A percentile compares a stretch with the other conserved stretches of the same genome.
phyloP scores from a whole-genome alignment of 2,113 vertebrate species.

The Prinia subflava region DNA sequence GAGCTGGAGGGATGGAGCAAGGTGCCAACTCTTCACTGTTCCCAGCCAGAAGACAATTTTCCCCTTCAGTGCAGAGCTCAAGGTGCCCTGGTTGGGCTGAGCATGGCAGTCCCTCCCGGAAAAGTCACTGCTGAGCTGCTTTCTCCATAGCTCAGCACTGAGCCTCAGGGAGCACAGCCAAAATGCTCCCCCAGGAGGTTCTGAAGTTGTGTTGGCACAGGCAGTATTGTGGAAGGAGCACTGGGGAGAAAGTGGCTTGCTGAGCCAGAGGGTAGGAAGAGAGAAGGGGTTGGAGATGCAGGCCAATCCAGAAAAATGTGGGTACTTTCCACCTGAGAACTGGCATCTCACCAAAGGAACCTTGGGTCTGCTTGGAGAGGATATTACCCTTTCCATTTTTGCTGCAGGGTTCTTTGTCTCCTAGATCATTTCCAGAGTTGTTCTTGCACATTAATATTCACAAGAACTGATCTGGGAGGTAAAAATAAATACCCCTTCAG shows the following conservation, averaged over 20 bases:
- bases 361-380: not conserved
- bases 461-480: not conserved
- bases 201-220: not conserved
- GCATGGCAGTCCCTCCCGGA: not conserved
- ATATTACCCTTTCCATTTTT: not conserved
- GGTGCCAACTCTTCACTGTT: accelerated
- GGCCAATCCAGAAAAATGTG: not conserved
- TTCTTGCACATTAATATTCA: not conserved
- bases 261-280: constrained; percentile 26
- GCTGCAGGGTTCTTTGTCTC: constrained; percentile 9
- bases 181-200: not conserved
- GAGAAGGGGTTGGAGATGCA: not conserved
- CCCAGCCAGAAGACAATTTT: not conserved
- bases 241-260: not conserved
- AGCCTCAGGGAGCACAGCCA: accelerated
- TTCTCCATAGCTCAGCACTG: not conserved
- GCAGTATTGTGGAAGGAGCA: not conserved
- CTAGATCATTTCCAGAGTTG: not conserved
- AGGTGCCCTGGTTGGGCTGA: not conserved
- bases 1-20: not conserved
- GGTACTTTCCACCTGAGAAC: constrained; percentile 46
- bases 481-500: not conserved
- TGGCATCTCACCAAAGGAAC: not conserved
- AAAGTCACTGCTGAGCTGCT: not conserved
- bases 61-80: not conserved